These are phyloP conservation scores for Drosophila sucinea DNA, from an alignment of 1,140 invertebrate species.

Conservation along the genomic window DNA sequence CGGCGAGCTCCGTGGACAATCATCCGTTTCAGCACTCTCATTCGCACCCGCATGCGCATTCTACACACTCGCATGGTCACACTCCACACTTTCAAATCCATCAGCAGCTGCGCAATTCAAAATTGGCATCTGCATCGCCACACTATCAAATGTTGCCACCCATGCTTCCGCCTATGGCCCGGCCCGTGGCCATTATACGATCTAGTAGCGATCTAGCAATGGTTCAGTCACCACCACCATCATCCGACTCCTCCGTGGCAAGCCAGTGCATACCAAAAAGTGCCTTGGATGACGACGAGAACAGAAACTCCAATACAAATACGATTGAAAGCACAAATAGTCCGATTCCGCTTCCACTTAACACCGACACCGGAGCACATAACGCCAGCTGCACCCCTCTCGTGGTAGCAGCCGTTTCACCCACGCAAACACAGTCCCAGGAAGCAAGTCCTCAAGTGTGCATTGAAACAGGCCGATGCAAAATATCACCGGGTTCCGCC, in stretches of 20 bases:
- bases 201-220: conserved; percentile 89
- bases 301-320: conserved; percentile 17
- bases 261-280: conserved; percentile 41
- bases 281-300: conserved; percentile 41
- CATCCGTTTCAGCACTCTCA: conserved; percentile 57
- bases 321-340: conserved; percentile 50
- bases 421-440: conserved; percentile 28
- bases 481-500: conserved; percentile 38
- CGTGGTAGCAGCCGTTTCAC: conserved; percentile 29
- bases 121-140: conserved; percentile 44
- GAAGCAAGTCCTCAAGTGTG: conserved; percentile 44
- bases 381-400: conserved; percentile 34
- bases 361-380: conserved; percentile 28
- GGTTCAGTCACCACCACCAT: conserved; percentile 86
- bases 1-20: conserved; percentile 35
- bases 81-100: conserved; percentile 73
- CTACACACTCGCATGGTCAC: conserved; percentile 45
- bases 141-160: conserved; percentile 93
- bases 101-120: conserved; percentile 53
- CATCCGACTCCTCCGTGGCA: conserved; percentile 48
- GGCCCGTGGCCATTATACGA: conserved; percentile 97
- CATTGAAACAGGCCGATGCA: conserved; percentile 46
- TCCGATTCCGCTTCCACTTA: conserved; percentile 25
- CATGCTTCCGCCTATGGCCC: conserved; percentile 97
- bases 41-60: conserved; percentile 35